Conservation (phyloP, 2,113 vertebrate species). For the Eurystomus gularis region DNA sequence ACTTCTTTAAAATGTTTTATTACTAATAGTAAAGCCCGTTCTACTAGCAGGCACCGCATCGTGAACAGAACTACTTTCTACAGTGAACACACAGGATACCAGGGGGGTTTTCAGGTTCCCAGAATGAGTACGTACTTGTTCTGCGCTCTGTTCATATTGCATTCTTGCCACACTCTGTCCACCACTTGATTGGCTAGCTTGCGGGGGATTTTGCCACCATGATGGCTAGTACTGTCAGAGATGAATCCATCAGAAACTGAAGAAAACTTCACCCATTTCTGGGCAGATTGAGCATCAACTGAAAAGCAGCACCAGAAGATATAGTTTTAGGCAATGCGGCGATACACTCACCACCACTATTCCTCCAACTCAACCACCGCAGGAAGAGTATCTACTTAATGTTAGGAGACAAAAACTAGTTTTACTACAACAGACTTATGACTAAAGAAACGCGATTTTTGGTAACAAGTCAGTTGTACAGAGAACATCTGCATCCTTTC, state of each 20-base stretch:
- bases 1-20: neutral
- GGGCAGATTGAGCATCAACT: conserved; percentile 93
- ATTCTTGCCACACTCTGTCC: conserved; percentile 98
- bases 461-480: neutral
- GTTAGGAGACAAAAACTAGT: neutral
- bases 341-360: neutral
- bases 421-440: neutral
- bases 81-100: neutral
- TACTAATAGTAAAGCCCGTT: neutral
- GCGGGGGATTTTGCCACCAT: conserved; percentile 93
- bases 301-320: conserved; percentile 43
- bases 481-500: neutral
- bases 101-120: neutral
- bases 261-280: conserved; percentile 93
- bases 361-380: neutral
- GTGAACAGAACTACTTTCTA: neutral
- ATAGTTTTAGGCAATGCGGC: neutral
- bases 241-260: conserved; percentile 88
- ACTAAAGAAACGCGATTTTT: neutral
- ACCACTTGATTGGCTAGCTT: conserved; percentile 91
- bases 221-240: conserved; percentile 90
- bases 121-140: conserved; percentile 86
- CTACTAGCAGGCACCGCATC: neutral
- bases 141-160: conserved; percentile 94
- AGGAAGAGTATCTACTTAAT: neutral